phyloP scores from a whole-genome alignment of 2,113 vertebrate genomes.

The Dicrurus megarhynchus region DNA sequence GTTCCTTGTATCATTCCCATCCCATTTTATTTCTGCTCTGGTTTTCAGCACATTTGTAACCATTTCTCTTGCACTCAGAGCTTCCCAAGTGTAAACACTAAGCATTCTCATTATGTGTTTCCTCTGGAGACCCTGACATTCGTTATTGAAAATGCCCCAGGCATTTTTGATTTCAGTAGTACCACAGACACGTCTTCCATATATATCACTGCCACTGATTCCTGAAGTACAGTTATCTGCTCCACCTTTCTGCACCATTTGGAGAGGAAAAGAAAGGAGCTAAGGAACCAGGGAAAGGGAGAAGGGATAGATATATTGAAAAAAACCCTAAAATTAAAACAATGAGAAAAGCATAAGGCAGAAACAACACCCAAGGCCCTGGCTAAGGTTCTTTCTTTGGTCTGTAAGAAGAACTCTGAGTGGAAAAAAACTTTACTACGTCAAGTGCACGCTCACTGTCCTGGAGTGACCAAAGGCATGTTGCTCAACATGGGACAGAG shows the following conservation, averaged over 20 bases:
- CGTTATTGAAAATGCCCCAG: neutral
- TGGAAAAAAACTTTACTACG: rapidly evolving
- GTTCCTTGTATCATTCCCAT: neutral
- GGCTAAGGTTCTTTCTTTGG: neutral
- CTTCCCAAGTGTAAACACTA: neutral
- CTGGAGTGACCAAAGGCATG: neutral
- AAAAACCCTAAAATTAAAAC: neutral
- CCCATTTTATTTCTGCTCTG: neutral
- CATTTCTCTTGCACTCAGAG: neutral
- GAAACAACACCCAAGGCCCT: neutral
- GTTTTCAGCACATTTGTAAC: neutral
- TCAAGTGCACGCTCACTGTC: rapidly evolving
- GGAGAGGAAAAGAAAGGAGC: neutral
- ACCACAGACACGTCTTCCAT: neutral
- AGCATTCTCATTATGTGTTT: neutral
- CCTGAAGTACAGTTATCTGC: neutral
- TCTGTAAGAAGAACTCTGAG: neutral
- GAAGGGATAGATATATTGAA: neutral
- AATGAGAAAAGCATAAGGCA: neutral
- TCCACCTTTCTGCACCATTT: neutral
- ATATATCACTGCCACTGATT: neutral
- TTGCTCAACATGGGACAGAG: neutral
- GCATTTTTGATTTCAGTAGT: neutral
- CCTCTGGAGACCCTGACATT: neutral
- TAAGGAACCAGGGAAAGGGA: neutral